Evolutionary conservation across 2,797 vertebrate species (phyloP), one percentile per base, ranked within the genome.

Genomic region (Sardinella longiceps): DNA sequence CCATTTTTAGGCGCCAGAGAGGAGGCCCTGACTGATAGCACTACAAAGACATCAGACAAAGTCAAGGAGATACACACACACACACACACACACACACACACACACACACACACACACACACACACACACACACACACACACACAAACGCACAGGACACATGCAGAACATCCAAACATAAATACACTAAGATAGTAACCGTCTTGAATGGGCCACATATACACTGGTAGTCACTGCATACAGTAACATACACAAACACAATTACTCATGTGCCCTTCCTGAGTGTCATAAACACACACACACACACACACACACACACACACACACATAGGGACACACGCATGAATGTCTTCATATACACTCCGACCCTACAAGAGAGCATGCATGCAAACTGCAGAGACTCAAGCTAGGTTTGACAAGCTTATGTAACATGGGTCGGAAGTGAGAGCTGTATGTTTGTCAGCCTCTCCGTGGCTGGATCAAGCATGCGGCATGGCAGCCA

Each of bases 11-110:
- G 66, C 66, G 66, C 66, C 63, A 74, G 66, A 18, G 66, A 39
- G 66, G 66, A 74, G 66, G 30, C 66, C 28, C 66, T 74, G 66
- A 74, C 66, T 39, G 66, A 74, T 74, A 74, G 66, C 66, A 74
- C 12, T 1, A 37, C 30, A 70, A 15, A 33, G 30, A 70, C 28
- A 66, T 66, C 60, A 66, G 25, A 66, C 25, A 66, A 11, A 66
- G 60, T 66, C 60, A 15, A 66, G 60, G 60, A 66, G 60, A 66
- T 14, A 30, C 30, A 2, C n/a, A 28, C 25, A 28, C 58, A 28
- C 7, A 28, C n/a, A 63, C 25, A 63, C 60, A 28, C 58, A 9
- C 58, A 28, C 58, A 28, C n/a, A 28, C n/a, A 63, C 58, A 63
- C n/a, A 28, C 58, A 18, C 28, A 70, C 28, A 70, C 28, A 33